phyloP scores from a whole-genome alignment of 2,797 vertebrate genomes.

The Moxostoma hubbsi region DNA sequence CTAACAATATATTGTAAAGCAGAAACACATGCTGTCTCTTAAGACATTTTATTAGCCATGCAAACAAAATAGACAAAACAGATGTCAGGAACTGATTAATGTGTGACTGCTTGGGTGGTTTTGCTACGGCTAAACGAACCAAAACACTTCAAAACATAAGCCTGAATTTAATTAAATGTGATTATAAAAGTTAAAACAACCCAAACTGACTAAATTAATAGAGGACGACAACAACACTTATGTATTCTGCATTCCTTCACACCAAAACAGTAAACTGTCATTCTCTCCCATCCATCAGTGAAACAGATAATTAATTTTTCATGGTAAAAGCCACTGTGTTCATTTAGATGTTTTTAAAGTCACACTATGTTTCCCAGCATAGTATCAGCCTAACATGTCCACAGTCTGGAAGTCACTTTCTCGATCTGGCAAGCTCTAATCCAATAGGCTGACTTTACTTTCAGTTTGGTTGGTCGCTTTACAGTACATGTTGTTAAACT shows the following conservation, averaged over 20 bases:
- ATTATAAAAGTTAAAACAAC: conserved; percentile 27
- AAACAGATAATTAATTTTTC: too few species aligned
- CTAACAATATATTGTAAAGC: conserved; percentile 16
- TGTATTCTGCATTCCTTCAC: neutral
- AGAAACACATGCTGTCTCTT: conserved; percentile 27
- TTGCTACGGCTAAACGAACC: neutral
- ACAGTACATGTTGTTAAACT: too few species aligned
- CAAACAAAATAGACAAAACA: conserved; percentile 28
- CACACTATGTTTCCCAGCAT: too few species aligned
- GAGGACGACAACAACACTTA: conserved; percentile 1
- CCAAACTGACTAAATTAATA: neutral
- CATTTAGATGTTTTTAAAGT: too few species aligned
- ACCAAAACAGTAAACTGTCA: neutral
- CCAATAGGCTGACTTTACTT: too few species aligned
- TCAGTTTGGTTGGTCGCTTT: too few species aligned
- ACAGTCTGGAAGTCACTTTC: too few species aligned
- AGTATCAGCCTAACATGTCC: too few species aligned
- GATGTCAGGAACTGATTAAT: conserved; percentile 27
- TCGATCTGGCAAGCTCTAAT: too few species aligned
- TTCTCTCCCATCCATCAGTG: neutral
- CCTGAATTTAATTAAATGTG: neutral
- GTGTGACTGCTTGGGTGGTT: neutral
- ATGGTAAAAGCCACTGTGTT: too few species aligned
- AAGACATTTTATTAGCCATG: conserved; percentile 21
- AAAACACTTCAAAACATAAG: conserved; percentile 8